These are phyloP conservation scores for Cheilosia soror DNA, from an alignment of 2,888 invertebrate species.

Conservation along the genomic window DNA sequence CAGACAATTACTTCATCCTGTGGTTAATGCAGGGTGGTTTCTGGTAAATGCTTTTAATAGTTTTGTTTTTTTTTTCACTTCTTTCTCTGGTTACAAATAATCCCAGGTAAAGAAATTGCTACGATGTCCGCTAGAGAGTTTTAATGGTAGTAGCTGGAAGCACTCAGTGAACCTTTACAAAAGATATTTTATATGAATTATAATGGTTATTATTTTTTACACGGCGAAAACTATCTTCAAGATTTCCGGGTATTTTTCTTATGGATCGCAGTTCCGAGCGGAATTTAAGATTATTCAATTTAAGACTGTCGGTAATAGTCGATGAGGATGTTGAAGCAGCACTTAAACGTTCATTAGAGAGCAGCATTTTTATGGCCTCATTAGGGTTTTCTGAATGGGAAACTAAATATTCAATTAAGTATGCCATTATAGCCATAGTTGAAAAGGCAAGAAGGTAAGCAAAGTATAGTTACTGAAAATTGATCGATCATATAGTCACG, in stretches of 20 bases:
- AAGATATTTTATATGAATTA: conserved; percentile 43
- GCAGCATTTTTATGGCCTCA: too few relatives aligned
- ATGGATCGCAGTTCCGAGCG: conserved; percentile 15
- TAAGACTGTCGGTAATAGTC: not conserved
- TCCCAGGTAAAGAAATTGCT: too few relatives aligned
- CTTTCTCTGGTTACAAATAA: not conserved
- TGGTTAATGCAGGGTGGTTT: too few relatives aligned
- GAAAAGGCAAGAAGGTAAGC: too few relatives aligned
- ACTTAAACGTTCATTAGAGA: not conserved
- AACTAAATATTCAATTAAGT: too few relatives aligned
- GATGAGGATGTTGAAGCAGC: not conserved
- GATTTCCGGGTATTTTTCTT: conserved; percentile 23
- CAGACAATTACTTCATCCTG: conserved; percentile 49
- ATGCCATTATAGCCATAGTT: too few relatives aligned
- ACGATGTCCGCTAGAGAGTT: too few relatives aligned
- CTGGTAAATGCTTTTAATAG: conserved; percentile 46
- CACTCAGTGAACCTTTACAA: conserved; percentile 23
- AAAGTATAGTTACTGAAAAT: too few relatives aligned
- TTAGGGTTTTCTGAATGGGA: too few relatives aligned
- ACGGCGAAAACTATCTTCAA: conserved; percentile 33
- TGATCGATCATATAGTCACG: too few relatives aligned
- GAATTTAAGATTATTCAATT: conserved; percentile 40
- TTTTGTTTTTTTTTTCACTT: not conserved
- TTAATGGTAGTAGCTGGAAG: too few relatives aligned
- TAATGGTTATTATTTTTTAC: conserved; percentile 51